Evolutionary conservation across 2,113 vertebrate genomes (phyloP).

Genomic region (Oreochromis niloticus): DNA sequence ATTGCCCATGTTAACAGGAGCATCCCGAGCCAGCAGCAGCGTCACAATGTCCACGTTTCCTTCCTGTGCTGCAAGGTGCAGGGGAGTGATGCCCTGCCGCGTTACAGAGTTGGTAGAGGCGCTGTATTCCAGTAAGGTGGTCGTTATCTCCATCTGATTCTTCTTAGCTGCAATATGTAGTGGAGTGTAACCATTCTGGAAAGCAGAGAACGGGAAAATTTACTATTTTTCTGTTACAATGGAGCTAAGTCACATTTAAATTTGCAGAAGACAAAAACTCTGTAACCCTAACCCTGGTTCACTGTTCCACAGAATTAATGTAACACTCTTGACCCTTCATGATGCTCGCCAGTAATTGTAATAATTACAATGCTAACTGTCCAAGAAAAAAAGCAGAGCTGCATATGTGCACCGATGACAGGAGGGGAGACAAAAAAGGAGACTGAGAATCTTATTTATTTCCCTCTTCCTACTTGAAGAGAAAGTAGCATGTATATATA

Average conservation of each 20-base stretch:
- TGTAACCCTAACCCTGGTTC: not conserved
- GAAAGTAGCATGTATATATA: not conserved
- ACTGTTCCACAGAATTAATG: not conserved
- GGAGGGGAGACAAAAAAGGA: not conserved
- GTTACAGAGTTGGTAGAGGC: conserved; percentile 88
- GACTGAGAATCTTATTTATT: not conserved
- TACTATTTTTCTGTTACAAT: not conserved
- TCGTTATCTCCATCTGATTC: conserved; percentile 98
- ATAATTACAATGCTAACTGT: not conserved
- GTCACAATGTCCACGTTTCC: conserved; percentile 95
- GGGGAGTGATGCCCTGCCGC: conserved; percentile 89
- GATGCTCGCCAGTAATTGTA: not conserved
- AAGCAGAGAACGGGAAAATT: not conserved
- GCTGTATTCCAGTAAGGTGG: conserved; percentile 92
- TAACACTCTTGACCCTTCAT: not conserved
- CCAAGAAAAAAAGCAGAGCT: not conserved
- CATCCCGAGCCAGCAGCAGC: conserved; percentile 86
- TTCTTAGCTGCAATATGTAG: conserved; percentile 98
- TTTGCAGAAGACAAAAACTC: not conserved
- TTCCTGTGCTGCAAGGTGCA: conserved; percentile 93
- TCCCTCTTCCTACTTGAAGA: fast-evolving
- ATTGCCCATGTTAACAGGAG: conserved; percentile 85
- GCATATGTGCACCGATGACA: not conserved
- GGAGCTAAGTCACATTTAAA: not conserved
- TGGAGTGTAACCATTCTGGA: conserved; percentile 94